Base-by-base conservation (phyloP, 1,140 invertebrate species). In the Triops longicaudatus region DNA sequence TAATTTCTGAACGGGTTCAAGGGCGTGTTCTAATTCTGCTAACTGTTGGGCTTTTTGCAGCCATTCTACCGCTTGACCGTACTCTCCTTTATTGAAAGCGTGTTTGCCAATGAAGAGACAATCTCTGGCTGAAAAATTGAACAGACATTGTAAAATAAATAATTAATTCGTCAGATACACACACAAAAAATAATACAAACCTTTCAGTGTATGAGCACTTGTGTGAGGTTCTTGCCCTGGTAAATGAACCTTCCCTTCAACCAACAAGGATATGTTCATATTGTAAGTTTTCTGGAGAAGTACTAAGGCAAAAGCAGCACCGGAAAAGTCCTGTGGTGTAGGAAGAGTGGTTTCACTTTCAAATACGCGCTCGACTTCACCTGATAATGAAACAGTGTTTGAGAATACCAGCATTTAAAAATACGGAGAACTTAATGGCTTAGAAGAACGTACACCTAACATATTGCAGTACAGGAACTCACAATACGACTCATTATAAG, bases 101-200 rank as follows among this genome's bases (percentile, higher is more conserved):
- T 84, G 81, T 74, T 83, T 84, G 1, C 83, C 84, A 12, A 85
- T 77, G 78, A 81, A 84, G 26, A 84, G 76, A 76, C 83, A 83
- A 78, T 85, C 84, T 1, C 82, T 79, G 10, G 83, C 83, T 79
- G 73, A 27, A 73, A 37, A 63, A 2, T 22, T 17, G 74, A 26
- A 63, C 7, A 14, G 9, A 26, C 28, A 17, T 73, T 22, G n/a
- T 26, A 2, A 43, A 26, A 73, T 28, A 27, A 7, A 10, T 17
- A 76, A 11, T 37, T 72, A 9, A 17, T 26, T 17, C 42, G 74
- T 5, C 9, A 5, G 11, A 50, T 17, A 42, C 22, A 43, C 1
- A 50, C 63, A 14, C 26, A 76, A 17, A 27, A 37, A 14, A 28
- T 22, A 43, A 78, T 50, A n/a, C n/a, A 12, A 76, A 78, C 77